Base-by-base conservation (phyloP, 1,140 invertebrate species). In the Drosophila sproati region DNA sequence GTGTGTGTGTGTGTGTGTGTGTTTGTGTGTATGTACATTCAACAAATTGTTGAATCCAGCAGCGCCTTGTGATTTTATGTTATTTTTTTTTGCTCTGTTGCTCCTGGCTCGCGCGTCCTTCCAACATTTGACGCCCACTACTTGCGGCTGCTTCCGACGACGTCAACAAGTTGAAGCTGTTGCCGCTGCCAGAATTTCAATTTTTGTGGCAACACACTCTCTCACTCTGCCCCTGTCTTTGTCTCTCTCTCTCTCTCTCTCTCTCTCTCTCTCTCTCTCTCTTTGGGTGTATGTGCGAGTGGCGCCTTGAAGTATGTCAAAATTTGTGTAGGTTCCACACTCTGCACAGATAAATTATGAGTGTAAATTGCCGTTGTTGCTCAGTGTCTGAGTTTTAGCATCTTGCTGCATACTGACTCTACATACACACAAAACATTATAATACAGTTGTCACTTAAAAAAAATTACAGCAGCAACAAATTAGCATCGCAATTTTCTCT, bases 91-190 rank as follows among this genome's bases (percentile, higher is more conserved):
- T 55, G 32, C 32, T 10, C 20, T 29, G 2, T 5, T 54, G 20
- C 47, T 43, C 7, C 20, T 41, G 48, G n/a, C 10, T 39, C 51
- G 41, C 48, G 67, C 61, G 61, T 72, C 51, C 70, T 72, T 63
- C 5, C 51, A 61, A 29, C 56, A 43, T 63, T 35, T 39, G 62
- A 72, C 79, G 80, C 82, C 82, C 83, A 88, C 82, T 78, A 87
- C 70, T 83, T 77, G 77, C 72, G 68, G 72, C 69, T 71, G 77
- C 68, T 73, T 82, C 80, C 80, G 82, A 83, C 83, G 83, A 83
- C 83, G 80, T 88, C 83, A 88, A 88, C 83, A 88, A 88, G 83
- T 88, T 88, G 83, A 88, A 88, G 83, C 68, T 89, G 85, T 87
- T 82, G 83, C 83, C 79, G 77, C 68, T 75, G 68, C 68, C 73